Percentiles rank a stretch among this genome's conserved stretches.
phyloP scores from a whole-genome alignment of 1,140 invertebrate species.

The Semibalanus balanoides region DNA sequence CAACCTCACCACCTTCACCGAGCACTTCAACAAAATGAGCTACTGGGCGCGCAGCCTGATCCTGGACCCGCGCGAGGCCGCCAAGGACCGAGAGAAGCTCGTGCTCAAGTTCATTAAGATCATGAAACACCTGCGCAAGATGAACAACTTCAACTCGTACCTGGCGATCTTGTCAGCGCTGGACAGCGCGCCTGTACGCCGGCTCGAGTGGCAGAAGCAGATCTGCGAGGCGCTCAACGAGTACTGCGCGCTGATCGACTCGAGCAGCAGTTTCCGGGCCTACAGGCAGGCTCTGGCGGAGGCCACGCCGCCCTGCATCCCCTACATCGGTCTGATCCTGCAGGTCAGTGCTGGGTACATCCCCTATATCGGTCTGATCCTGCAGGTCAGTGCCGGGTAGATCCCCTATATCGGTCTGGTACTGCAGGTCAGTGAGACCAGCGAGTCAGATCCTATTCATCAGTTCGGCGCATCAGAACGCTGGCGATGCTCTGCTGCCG shows the following conservation, averaged over 20 bases:
- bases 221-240: slow-evolving; percentile 85
- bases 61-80: slow-evolving; percentile 16
- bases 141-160: slow-evolving; percentile 98
- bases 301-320: slow-evolving; percentile 91
- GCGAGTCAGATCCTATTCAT: too few relatives aligned
- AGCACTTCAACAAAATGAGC: slow-evolving; percentile 99
- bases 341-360: slow-evolving; percentile 71
- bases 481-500: too few relatives aligned
- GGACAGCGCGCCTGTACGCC: slow-evolving; percentile 70
- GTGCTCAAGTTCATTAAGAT: slow-evolving; percentile 96
- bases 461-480: too few relatives aligned
- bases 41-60: slow-evolving; percentile 52
- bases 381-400: slow-evolving; percentile 64
- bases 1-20: slow-evolving; percentile 91
- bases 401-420: slow-evolving; percentile 97
- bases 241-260: slow-evolving; percentile 89
- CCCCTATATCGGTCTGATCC: slow-evolving; percentile 92
- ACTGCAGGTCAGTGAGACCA: slow-evolving; percentile 61
- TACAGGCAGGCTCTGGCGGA: slow-evolving; percentile 86
- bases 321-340: slow-evolving; percentile 92
- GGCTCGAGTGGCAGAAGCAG: slow-evolving; percentile 73
- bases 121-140: slow-evolving; percentile 90
- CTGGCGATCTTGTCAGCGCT: slow-evolving; percentile 88
- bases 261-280: slow-evolving; percentile 83
- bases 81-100: slow-evolving; percentile 75